phyloP scores from a whole-genome alignment of 2,888 invertebrate genomes.

The Hemistola chrysoprasaria region DNA sequence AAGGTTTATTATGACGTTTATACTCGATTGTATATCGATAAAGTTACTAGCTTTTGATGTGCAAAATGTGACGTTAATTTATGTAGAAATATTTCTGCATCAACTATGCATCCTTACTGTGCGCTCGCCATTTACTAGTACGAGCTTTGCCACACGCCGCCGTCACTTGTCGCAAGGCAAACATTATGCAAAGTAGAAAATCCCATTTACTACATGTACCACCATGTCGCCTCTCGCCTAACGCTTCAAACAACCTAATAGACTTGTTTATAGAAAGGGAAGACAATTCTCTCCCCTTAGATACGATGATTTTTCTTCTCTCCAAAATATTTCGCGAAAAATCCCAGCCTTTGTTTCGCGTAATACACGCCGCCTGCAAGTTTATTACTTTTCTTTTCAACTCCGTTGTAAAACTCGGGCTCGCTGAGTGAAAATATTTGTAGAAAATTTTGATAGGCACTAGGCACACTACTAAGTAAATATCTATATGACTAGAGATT shows the following conservation, averaged over 20 bases:
- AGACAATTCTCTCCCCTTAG: slow-evolving; percentile 47
- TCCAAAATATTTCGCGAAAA: slow-evolving; percentile 24
- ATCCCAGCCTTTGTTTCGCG: slow-evolving; percentile 23
- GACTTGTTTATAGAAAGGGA: slow-evolving; percentile 56
- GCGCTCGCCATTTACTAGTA: slow-evolving; percentile 23
- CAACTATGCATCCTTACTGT: too few relatives aligned
- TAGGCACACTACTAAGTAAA: slow-evolving; percentile 10
- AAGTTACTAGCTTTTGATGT: too few relatives aligned
- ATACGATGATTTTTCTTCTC: slow-evolving; percentile 43
- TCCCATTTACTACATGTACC: slow-evolving; percentile 50
- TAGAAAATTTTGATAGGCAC: slow-evolving; percentile 17
- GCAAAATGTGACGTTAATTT: too few relatives aligned
- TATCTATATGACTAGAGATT: slow-evolving; percentile 4
- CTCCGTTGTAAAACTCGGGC: slow-evolving; percentile 22
- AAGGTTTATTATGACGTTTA: too few relatives aligned
- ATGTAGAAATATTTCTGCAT: too few relatives aligned
- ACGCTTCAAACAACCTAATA: slow-evolving; percentile 54
- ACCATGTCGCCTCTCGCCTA: slow-evolving; percentile 40
- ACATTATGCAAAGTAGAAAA: slow-evolving; percentile 68
- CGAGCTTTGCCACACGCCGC: slow-evolving; percentile 27
- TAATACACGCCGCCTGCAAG: slow-evolving; percentile 13
- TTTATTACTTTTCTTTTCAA: slow-evolving; percentile 27
- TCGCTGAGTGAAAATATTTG: slow-evolving; percentile 21
- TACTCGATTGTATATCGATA: too few relatives aligned
- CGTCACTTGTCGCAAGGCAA: slow-evolving; percentile 34